Percentiles rank a stretch among this genome's conserved stretches.
Conservation (phyloP, 1,140 invertebrate species). For the Bombus terrestris region DNA sequence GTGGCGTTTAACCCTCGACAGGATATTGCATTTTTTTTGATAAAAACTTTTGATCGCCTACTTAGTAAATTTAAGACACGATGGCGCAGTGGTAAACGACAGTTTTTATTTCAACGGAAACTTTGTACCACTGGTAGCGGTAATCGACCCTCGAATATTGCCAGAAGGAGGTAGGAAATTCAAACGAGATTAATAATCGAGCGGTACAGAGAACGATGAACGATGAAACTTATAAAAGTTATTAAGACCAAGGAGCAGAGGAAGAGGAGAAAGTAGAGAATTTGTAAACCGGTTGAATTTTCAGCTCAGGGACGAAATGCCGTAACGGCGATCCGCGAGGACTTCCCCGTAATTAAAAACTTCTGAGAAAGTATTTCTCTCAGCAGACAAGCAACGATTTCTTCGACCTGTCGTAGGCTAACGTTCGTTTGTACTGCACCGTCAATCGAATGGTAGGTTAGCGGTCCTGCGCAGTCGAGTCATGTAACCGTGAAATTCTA, state of each 20-base stretch:
- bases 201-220: slow-evolving; percentile 14
- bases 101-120: slow-evolving; percentile 1
- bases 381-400: not conserved
- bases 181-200: slow-evolving; percentile 51
- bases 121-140: not conserved
- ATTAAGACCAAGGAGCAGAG: slow-evolving; percentile 1
- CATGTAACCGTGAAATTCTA: not conserved
- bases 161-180: slow-evolving; percentile 27
- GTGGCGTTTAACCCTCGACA: not conserved
- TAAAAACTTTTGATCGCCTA: not conserved
- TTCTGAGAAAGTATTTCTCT: slow-evolving; percentile 12
- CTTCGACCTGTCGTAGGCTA: not conserved
- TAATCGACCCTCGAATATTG: slow-evolving; percentile 17
- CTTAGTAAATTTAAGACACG: not conserved
- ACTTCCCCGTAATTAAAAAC: slow-evolving; percentile 37
- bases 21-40: not conserved
- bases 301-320: not conserved
- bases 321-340: not conserved
- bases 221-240: slow-evolving; percentile 10
- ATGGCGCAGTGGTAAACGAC: not conserved
- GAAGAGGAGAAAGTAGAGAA: not conserved
- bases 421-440: not conserved
- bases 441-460: not conserved
- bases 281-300: slow-evolving; percentile 13
- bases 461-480: not conserved